Base-by-base conservation (phyloP, 2,888 invertebrate genomes). In the Platycheirus albimanus region DNA sequence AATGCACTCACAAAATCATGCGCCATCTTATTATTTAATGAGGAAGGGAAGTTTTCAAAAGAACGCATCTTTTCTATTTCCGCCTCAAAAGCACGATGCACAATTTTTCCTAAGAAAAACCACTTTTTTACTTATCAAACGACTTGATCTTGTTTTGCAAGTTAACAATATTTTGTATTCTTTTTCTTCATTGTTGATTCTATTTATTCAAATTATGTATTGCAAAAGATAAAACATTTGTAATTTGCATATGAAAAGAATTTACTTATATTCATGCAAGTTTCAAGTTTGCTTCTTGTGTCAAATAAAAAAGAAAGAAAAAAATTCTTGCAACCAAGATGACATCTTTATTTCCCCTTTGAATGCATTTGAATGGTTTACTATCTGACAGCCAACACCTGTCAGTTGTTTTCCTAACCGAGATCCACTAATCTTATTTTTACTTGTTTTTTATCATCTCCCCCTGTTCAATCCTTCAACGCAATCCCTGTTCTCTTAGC, bases 341-440 rank as follows among this genome's bases (percentile, higher is more conserved):
- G 64, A 72, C 78, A 78, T 72, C 58, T 77, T 72, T 78, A 58
- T 66, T 64, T 28, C 28, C n/a, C 43, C 36, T 49, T 64, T 36
- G 36, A 58, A 58, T 78, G 64, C 64, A 78, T 66, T 72, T 66
- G 61, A 76, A 66, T 70, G 36, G 28, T 71, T 76, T 58, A 70
- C 64, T 70, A 56, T 47, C 63, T 80, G 70, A 76, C 76, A 80
- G 80, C 47, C 66, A 70, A 76, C 80, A 81, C 80, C 80, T 81
- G 80, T 49, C 51, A 52, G 70, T 66, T 76, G 63, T 75, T 51
- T 69, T 75, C 24, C 43, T 61, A 71, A 63, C 66, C 64, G 36
- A 64, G 43, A 45, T 71, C 45, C 30, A n/a, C 36, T 49, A 15
- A 67, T 49, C 7, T 38, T 3, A 10, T 20, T 64, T 49, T 19